A percentile compares a stretch with the other conserved stretches of the same genome.
Evolutionary conservation across 2,113 vertebrate species (phyloP).

Genomic region (Gymnobelideus leadbeateri): DNA sequence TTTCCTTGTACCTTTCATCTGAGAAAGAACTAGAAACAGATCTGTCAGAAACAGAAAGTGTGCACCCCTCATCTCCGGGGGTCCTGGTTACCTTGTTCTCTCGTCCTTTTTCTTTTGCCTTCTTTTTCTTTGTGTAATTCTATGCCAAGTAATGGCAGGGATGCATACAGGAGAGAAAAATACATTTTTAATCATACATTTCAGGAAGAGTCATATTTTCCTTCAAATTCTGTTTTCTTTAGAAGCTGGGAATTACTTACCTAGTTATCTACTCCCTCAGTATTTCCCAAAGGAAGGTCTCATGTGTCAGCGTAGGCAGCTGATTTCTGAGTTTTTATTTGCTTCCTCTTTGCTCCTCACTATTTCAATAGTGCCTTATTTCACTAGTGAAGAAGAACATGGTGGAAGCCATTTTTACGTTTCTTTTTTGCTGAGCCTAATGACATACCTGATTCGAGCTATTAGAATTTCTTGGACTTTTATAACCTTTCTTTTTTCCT

Average conservation of each 20-base stretch:
- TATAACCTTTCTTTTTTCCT: background rate
- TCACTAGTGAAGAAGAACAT: fast-evolving
- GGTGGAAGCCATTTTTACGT: background rate
- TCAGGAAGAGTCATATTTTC: background rate
- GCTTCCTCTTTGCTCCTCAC: fast-evolving
- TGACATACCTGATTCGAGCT: background rate
- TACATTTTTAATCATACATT: background rate
- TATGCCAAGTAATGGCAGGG: background rate
- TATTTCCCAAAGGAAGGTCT: background rate
- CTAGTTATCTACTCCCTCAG: background rate
- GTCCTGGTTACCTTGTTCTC: background rate
- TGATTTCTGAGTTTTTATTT: background rate
- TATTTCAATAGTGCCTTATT: background rate
- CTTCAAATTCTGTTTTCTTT: background rate
- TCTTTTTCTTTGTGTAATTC: background rate
- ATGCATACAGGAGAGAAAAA: conserved; percentile 6
- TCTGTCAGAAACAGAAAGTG: conserved; percentile 14
- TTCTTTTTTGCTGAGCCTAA: too few species aligned
- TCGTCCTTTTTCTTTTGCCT: background rate
- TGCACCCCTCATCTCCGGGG: background rate
- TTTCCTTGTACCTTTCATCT: conserved; percentile 61
- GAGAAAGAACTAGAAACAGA: conserved; percentile 54
- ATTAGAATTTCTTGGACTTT: background rate
- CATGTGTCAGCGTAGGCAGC: fast-evolving
- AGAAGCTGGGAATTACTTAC: background rate